phyloP scores from a whole-genome alignment of 2,797 vertebrate species.

The Eospalax fontanierii region DNA sequence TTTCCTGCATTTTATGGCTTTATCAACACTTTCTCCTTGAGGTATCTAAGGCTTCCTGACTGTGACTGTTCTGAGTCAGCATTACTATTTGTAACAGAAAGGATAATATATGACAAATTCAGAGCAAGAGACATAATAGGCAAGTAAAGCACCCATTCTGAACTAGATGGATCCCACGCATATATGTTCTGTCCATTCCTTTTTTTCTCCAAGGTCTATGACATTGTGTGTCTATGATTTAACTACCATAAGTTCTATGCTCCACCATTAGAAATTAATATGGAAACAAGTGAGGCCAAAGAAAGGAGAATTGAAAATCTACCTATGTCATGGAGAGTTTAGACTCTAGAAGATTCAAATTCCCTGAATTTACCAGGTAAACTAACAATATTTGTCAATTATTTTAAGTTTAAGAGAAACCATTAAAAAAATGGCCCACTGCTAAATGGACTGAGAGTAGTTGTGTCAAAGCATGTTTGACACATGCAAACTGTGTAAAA shows the following conservation, averaged over 20 bases:
- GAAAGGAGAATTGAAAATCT: conserved; percentile 51
- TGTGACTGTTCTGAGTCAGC: not conserved
- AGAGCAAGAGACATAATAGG: conserved; percentile 22
- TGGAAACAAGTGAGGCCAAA: conserved; percentile 11
- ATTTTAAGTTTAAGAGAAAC: conserved; percentile 47
- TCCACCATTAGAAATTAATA: conserved; percentile 38
- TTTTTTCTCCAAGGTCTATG: conserved; percentile 1
- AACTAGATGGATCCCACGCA: not conserved
- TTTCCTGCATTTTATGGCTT: not conserved
- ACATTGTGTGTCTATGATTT: not conserved
- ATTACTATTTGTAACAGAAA: conserved; percentile 51
- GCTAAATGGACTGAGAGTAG: not conserved
- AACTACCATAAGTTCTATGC: not conserved
- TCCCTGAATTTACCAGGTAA: conserved; percentile 3
- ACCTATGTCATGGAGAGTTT: not conserved
- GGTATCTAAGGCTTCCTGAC: not conserved
- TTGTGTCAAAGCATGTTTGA: conserved; percentile 16
- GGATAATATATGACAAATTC: not conserved
- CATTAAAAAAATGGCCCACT: not conserved
- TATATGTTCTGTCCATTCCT: not conserved
- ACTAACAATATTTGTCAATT: conserved; percentile 5
- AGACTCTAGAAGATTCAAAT: not conserved
- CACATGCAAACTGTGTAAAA: conserved; percentile 6
- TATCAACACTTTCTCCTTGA: not conserved
- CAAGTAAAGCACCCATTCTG: not conserved